Conservation (phyloP, 2,113 vertebrate genomes). For the Laticauda laticaudata region DNA sequence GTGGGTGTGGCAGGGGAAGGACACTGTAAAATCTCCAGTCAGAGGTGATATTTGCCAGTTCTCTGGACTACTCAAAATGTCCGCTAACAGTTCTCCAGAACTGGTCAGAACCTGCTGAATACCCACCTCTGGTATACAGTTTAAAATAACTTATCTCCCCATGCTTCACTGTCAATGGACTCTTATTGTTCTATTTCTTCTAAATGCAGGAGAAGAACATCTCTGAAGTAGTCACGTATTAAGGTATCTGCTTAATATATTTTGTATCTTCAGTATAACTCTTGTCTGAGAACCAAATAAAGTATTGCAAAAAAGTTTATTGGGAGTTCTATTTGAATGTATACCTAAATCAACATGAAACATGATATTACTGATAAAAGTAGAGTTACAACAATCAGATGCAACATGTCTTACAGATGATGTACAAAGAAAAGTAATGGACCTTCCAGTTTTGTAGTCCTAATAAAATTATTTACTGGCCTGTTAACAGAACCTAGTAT, state of each 20-base stretch:
- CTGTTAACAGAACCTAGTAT: not conserved
- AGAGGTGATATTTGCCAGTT: too few species aligned
- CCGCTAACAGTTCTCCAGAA: too few species aligned
- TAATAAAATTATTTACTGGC: not conserved
- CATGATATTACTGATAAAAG: not conserved
- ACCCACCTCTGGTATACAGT: not conserved
- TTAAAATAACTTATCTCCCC: not conserved
- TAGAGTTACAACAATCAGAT: not conserved
- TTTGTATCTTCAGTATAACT: not conserved
- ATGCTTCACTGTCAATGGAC: not conserved
- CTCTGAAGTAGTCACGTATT: not conserved
- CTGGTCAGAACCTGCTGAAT: too few species aligned
- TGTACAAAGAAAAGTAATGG: not conserved
- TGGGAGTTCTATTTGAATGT: not conserved
- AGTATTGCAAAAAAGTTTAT: not conserved
- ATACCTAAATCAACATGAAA: not conserved
- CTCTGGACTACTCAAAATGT: too few species aligned
- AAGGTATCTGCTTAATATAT: not conserved
- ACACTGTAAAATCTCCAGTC: too few species aligned
- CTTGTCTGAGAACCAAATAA: not conserved
- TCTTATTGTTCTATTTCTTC: not conserved
- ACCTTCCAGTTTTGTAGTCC: not conserved
- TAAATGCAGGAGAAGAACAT: too few species aligned
- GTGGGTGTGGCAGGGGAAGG: too few species aligned
- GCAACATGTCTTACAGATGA: not conserved